Evolutionary conservation across 1,140 invertebrate species (phyloP).

Genomic region (Calosoma granatense): DNA sequence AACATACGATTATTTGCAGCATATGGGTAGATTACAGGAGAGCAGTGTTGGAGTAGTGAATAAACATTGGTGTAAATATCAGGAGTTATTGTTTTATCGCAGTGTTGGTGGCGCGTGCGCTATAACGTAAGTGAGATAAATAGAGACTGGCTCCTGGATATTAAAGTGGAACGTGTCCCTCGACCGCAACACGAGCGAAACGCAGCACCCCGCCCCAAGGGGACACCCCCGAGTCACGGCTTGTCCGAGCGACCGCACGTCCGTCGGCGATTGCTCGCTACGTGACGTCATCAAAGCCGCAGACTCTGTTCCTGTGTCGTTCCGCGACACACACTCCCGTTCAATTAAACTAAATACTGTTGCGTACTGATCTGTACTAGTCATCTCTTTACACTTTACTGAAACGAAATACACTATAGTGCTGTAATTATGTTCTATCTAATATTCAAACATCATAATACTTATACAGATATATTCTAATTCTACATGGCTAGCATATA

Average conservation of each 20-base stretch:
- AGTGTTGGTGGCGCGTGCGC: slow-evolving; percentile 19
- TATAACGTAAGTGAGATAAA: slow-evolving; percentile 28
- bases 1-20: too few relatives aligned
- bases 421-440: too few relatives aligned
- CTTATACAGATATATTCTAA: too few relatives aligned
- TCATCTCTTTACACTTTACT: too few relatives aligned
- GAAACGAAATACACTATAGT: too few relatives aligned
- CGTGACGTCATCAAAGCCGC: slow-evolving; percentile 24
- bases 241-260: slow-evolving; percentile 21
- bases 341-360: slow-evolving; percentile 16
- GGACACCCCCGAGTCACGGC: background rate
- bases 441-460: too few relatives aligned
- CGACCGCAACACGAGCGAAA: slow-evolving; percentile 20
- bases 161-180: slow-evolving; percentile 28
- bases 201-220: background rate
- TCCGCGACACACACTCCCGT: background rate
- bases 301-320: slow-evolving; percentile 17
- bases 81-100: slow-evolving; percentile 9
- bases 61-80: background rate
- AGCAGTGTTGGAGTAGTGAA: too few relatives aligned
- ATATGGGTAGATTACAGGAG: too few relatives aligned
- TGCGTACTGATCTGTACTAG: too few relatives aligned
- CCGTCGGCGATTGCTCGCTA: slow-evolving; percentile 22
- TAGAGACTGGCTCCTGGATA: slow-evolving; percentile 22
- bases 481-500: too few relatives aligned